A percentile compares a stretch with the other conserved stretches of the same genome.
These are phyloP conservation scores for Drosophila navojoa DNA, from an alignment of 1,140 invertebrate genomes.

Conservation along the genomic window DNA sequence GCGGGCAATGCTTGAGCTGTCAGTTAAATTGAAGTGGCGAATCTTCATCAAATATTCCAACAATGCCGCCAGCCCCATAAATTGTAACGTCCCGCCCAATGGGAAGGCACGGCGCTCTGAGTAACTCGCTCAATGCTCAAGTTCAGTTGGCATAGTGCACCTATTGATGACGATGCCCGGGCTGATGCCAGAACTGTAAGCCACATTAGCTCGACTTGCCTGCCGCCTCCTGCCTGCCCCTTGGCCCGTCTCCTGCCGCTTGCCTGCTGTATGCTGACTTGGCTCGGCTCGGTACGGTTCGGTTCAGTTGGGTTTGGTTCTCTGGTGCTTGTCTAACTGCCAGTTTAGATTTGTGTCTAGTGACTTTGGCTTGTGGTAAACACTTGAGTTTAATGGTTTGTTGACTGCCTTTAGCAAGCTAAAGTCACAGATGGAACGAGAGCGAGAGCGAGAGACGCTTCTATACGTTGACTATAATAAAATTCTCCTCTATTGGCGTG, in stretches of 20 bases:
- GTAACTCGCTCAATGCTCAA: slow-evolving; percentile 5
- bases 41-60: slow-evolving; percentile 39
- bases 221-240: too few species aligned
- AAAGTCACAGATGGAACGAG: background rate
- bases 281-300: background rate
- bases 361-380: slow-evolving; percentile 77
- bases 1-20: slow-evolving; percentile 28
- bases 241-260: too few species aligned
- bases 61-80: slow-evolving; percentile 12
- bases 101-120: background rate
- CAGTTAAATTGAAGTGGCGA: slow-evolving; percentile 36
- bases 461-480: slow-evolving; percentile 60
- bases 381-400: slow-evolving; percentile 82
- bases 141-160: slow-evolving; percentile 35
- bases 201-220: slow-evolving; percentile 10
- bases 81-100: background rate
- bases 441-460: slow-evolving; percentile 46
- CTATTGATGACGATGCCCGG: slow-evolving; percentile 29
- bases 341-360: slow-evolving; percentile 82
- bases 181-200: background rate
- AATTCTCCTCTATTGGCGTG: slow-evolving; percentile 69
- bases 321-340: slow-evolving; percentile 67
- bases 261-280: background rate
- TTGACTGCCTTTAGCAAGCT: slow-evolving; percentile 57
- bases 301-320: background rate